Evolutionary conservation across 2,888 invertebrate species (phyloP).

Genomic region (Xestia xanthographa): DNA sequence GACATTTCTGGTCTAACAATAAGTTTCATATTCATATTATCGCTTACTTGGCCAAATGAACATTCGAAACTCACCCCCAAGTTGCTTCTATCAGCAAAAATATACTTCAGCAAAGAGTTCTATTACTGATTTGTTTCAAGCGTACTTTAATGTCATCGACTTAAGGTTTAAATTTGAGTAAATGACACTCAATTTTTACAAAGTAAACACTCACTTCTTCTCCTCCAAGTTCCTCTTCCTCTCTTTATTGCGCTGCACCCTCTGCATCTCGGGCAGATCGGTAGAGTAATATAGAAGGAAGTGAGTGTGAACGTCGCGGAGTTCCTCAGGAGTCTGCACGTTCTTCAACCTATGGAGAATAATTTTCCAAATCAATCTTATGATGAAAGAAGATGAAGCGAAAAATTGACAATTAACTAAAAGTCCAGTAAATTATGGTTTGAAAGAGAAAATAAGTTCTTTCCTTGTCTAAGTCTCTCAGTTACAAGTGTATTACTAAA

Average conservation of each 20-base stretch:
- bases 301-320: conserved; percentile 98
- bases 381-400: neutral
- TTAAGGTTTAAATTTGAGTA: conserved; percentile 1
- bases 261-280: conserved; percentile 96
- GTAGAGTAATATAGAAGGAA: conserved; percentile 98
- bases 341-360: conserved; percentile 89
- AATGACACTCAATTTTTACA: neutral
- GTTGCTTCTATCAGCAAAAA: neutral
- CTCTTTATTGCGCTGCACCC: conserved; percentile 92
- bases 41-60: neutral
- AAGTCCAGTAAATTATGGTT: neutral
- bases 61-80: neutral
- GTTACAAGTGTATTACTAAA: neutral
- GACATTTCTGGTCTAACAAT: neutral
- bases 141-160: neutral
- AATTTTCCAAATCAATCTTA: neutral
- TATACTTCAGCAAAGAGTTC: neutral
- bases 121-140: neutral
- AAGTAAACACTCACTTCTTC: conserved; percentile 80
- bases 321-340: conserved; percentile 96
- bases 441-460: neutral
- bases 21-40: neutral
- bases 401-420: neutral
- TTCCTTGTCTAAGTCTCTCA: neutral
- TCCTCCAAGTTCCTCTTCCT: conserved; percentile 91